Evolutionary conservation across 2,888 invertebrate species (phyloP), one percentile per base, ranked within the genome.

Genomic region (Alloplasta piceator): DNA sequence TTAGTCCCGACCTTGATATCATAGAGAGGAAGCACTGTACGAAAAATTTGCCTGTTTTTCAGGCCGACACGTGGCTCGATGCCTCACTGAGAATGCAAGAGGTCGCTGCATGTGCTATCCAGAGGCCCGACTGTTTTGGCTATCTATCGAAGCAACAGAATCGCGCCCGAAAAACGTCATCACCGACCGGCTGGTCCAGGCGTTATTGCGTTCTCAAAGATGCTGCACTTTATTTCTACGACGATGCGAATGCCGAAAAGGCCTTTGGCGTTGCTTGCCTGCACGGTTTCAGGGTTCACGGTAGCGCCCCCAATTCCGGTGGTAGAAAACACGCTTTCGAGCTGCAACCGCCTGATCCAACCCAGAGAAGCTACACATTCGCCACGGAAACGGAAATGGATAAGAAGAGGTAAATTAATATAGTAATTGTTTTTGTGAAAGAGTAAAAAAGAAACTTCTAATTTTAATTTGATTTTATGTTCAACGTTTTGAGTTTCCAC

Each of bases 371-470:
- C 91, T 98, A 97, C 91, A 97, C 96, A 92, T 98, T 98, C 93
- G 96, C 97, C 91, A 97, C 98, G 0, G 98, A 98, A 90, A 96
- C 98, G 9, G 98, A 98, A 92, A 97, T 98, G 94, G 98, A 98
- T 90, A 97, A 97, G 91, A 98, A 98, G 93, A 95, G 98, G 98
- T 98, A 48, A 50, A 66, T n/a, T n/a, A n/a, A n/a, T n/a, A n/a
- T n/a, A n/a, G n/a, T n/a, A n/a, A n/a, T n/a, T n/a, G n/a, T n/a
- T n/a, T n/a, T n/a, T n/a, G n/a, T n/a, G n/a, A n/a, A n/a, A n/a
- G n/a, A n/a, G n/a, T n/a, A 71, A 71, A 56, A 48, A 64, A 64
- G 10, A 50, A 48, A 0, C 58, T 43, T 48, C 38, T 61, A 1
- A 39, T 56, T 14, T 36, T 10, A 10, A 36, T n/a, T n/a, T n/a